Evolutionary conservation across 2,113 vertebrate species (phyloP), one percentile per base, ranked within the genome.

Genomic region (Embiotoca jacksoni): DNA sequence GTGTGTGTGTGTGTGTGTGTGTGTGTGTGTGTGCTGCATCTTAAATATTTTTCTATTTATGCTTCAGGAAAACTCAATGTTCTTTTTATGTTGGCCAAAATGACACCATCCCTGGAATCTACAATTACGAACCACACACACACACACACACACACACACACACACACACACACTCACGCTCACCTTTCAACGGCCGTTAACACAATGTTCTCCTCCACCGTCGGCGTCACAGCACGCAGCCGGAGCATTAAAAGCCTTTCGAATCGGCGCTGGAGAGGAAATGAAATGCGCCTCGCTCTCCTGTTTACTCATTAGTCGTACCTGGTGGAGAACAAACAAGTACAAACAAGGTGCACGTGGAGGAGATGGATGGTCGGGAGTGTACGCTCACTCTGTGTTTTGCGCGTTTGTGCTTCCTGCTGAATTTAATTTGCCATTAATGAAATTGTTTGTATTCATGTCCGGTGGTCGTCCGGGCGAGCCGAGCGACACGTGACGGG

Each of bases 151-250:
- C 37, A 35, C 54, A 2, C 54, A 55, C 36, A 67, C 59, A 5
- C 37, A 35, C 56, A 1, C 35, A 7, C 16, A 6, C 37, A 30
- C 1, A 9, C 31, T 31, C 54, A 2, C 56, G 35, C 37, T 62
- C 60, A 4, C 41, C 61, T 72, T 35, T 63, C 32, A 47, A 32
- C 52, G 44, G 35, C 71, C 44, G 46, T 76, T 81, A 82, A 88
- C 86, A 86, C 83, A 90, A 91, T 92, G 92, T 93, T 92, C 92
- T 67, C 6, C 49, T 56, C 35, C 10, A 15, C 65, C n/a, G 11
- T 70, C 0, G 65, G 63, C 82, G 57, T 78, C 84, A 81, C 74
- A 33, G 69, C 62, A 4, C 47, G 72, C 73, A 75, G 86, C 87
- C 64, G 32, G 71, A 44, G 70, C 83, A 73, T 86, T 91, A 78